A percentile compares a stretch with the other conserved stretches of the same genome.
Evolutionary conservation across 2,113 vertebrate genomes (phyloP).

Genomic region (Uropsilus gracilis): DNA sequence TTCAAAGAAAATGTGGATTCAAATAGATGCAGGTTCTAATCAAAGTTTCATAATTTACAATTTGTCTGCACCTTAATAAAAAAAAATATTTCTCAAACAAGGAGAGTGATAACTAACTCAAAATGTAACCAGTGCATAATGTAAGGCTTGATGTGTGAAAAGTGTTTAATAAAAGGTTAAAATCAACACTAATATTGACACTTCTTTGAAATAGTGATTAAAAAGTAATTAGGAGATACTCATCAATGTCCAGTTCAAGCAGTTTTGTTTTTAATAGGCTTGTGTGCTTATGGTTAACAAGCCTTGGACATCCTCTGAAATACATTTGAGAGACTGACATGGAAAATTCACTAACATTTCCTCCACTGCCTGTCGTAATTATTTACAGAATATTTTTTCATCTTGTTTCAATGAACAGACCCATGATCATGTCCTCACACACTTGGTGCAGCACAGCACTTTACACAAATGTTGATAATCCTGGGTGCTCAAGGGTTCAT

Average conservation of each 20-base stretch:
- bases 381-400: background rate
- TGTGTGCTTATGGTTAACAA: background rate
- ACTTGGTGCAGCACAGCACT: background rate
- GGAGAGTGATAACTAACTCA: background rate
- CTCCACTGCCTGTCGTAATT: background rate
- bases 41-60: background rate
- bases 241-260: background rate
- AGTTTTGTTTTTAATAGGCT: background rate
- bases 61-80: background rate
- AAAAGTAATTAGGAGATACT: background rate
- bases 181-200: background rate
- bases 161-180: background rate
- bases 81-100: background rate
- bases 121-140: background rate
- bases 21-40: background rate
- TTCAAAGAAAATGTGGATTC: constrained; percentile 17
- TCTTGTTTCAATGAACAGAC: background rate
- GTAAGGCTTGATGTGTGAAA: background rate
- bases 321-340: background rate
- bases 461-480: background rate
- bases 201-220: background rate
- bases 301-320: background rate
- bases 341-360: background rate
- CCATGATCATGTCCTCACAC: too few relatives aligned
- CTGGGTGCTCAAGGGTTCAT: too few relatives aligned